Evolutionary conservation across 2,797 vertebrate species (phyloP).

Genomic region (Lithobates sylvaticus): DNA sequence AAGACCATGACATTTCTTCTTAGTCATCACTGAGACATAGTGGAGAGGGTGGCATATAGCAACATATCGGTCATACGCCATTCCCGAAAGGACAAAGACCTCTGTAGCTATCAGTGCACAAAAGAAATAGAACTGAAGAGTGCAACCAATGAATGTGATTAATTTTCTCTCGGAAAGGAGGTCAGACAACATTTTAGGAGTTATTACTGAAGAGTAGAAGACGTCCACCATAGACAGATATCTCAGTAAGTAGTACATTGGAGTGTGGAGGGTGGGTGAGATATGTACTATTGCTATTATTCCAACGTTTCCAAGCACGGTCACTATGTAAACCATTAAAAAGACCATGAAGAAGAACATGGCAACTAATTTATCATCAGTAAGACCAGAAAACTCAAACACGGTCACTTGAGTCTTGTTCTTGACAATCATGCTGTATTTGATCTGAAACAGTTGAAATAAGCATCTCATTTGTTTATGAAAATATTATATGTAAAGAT

Average conservation of each 20-base stretch:
- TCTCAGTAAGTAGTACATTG: conserved; percentile 31
- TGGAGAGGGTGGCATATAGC: too few relatives aligned
- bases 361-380: too few relatives aligned
- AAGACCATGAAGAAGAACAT: too few relatives aligned
- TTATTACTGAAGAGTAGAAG: neutral
- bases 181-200: neutral
- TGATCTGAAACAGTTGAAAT: too few relatives aligned
- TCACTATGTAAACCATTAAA: too few relatives aligned
- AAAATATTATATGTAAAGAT: too few relatives aligned
- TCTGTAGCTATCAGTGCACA: neutral
- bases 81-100: neutral
- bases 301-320: neutral
- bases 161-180: neutral
- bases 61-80: neutral
- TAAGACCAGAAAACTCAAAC: neutral
- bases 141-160: conserved; percentile 11
- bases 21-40: neutral
- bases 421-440: too few relatives aligned
- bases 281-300: neutral
- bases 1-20: neutral
- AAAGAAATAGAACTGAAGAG: conserved; percentile 2
- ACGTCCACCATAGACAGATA: neutral
- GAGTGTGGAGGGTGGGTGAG: neutral
- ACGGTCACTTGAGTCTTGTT: neutral
- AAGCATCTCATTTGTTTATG: too few relatives aligned